Conservation (phyloP, 1,140 invertebrate genomes). For the Ceratoteleas bidentatus region DNA sequence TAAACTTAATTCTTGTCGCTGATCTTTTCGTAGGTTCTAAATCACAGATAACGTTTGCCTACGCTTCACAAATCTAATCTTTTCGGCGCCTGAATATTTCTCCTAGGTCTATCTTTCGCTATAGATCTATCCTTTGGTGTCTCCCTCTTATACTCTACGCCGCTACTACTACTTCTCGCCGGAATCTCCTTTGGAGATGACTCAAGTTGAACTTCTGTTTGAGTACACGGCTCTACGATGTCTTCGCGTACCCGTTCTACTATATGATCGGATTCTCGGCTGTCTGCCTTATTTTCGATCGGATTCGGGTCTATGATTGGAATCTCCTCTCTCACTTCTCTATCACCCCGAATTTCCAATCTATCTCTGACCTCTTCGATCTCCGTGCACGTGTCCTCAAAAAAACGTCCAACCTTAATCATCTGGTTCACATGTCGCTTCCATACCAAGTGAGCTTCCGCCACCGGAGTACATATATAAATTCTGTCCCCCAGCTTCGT, state of each 20-base stretch:
- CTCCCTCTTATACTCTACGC: neutral
- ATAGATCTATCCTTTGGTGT: neutral
- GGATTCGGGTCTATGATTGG: too few species aligned
- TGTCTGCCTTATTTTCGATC: too few species aligned
- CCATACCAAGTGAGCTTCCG: slow-evolving; percentile 9
- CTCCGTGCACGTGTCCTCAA: slow-evolving; percentile 31
- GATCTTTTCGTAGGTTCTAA: too few species aligned
- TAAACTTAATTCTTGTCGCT: neutral
- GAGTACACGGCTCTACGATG: neutral
- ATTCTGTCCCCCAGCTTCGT: slow-evolving; percentile 15
- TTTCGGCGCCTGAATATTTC: neutral
- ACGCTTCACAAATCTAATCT: neutral
- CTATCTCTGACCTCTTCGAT: neutral
- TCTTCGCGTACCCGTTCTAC: too few species aligned
- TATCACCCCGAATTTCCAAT: neutral
- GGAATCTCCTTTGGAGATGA: neutral
- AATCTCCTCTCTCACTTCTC: too few species aligned
- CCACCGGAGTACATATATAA: slow-evolving; percentile 24
- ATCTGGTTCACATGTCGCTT: slow-evolving; percentile 47
- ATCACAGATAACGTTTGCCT: too few species aligned
- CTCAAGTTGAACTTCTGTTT: neutral
- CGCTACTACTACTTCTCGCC: neutral
- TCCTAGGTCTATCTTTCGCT: neutral
- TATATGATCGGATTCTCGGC: too few species aligned
- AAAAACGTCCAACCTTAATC: slow-evolving; percentile 32